phyloP scores from a whole-genome alignment of 2,113 vertebrate species.

The Chroicocephalus ridibundus region DNA sequence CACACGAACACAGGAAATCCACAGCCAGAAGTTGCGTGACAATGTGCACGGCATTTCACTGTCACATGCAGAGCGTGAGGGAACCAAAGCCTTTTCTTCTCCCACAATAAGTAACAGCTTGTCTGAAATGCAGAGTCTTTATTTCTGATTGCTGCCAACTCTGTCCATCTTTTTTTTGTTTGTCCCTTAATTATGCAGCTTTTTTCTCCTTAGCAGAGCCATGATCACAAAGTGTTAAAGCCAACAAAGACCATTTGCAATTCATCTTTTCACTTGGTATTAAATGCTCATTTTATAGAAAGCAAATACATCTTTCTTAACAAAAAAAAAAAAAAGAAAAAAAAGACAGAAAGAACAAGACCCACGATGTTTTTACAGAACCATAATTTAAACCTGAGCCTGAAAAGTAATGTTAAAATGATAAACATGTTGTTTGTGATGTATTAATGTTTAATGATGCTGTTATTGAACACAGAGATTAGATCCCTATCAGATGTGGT shows the following conservation, averaged over 20 bases:
- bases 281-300: slow-evolving; percentile 39
- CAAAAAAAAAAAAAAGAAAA: background rate
- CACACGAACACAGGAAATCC: background rate
- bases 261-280: slow-evolving; percentile 23
- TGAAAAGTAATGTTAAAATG: slow-evolving; percentile 74
- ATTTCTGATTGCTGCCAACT: background rate
- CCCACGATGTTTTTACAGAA: slow-evolving; percentile 20
- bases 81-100: background rate
- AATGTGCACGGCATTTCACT: fast-evolving
- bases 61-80: background rate
- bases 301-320: background rate
- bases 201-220: background rate
- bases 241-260: background rate
- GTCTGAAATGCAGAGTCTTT: background rate
- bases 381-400: slow-evolving; percentile 60
- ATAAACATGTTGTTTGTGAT: slow-evolving; percentile 80
- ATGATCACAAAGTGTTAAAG: slow-evolving; percentile 23
- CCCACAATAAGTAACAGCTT: background rate
- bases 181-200: background rate
- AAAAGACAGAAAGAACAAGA: background rate
- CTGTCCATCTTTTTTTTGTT: background rate
- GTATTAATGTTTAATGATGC: slow-evolving; percentile 80
- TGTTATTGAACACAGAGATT: slow-evolving; percentile 82
- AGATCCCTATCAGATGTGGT: slow-evolving; percentile 81
- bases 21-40: background rate